Conservation (phyloP, 2,888 invertebrate genomes). For the Troides helena region DNA sequence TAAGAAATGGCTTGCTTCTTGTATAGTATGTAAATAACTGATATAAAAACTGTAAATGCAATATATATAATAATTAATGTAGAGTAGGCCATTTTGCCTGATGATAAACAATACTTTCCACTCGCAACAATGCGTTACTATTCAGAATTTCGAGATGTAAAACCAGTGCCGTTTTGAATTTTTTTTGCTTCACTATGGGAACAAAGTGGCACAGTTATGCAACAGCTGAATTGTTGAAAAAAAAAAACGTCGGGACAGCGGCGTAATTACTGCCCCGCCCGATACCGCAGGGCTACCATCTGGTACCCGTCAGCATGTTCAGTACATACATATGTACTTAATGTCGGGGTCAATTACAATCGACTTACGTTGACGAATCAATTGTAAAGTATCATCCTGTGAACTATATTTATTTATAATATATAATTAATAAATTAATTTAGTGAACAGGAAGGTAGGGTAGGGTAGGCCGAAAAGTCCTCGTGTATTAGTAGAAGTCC, state of each 20-base stretch:
- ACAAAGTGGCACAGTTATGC: background rate
- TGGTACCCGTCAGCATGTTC: constrained; percentile 1
- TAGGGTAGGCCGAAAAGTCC: too few species aligned
- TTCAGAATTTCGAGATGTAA: background rate
- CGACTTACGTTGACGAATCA: background rate
- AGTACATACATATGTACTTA: background rate
- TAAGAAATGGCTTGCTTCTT: background rate
- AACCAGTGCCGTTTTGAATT: background rate
- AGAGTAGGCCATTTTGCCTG: too few species aligned
- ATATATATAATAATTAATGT: too few species aligned
- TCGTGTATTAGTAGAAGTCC: too few species aligned
- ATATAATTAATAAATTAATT: too few species aligned
- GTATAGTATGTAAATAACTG: background rate
- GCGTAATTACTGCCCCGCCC: constrained; percentile 9
- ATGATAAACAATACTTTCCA: background rate
- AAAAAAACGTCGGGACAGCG: constrained; percentile 9
- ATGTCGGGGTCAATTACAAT: background rate
- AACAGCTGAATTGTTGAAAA: constrained; percentile 13
- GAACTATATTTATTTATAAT: too few species aligned
- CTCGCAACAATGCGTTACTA: background rate
- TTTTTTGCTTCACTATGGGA: background rate
- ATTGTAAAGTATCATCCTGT: background rate
- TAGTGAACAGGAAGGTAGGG: too few species aligned
- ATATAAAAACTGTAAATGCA: too few species aligned
- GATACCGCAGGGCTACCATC: constrained; percentile 20